Evolutionary conservation across 2,888 invertebrate genomes (phyloP).

Genomic region (Osmoderma eremita): DNA sequence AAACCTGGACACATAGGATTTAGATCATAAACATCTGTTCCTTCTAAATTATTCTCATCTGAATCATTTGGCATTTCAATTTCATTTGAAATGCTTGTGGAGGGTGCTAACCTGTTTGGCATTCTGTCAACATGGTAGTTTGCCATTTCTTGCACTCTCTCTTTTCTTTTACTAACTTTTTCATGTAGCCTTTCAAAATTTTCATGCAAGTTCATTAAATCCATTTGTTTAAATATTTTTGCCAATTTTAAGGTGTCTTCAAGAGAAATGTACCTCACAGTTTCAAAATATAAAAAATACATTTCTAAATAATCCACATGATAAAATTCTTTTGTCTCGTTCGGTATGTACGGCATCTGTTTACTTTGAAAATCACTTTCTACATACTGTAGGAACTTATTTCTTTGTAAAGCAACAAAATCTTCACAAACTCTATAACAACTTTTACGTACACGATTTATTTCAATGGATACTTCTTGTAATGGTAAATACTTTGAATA

Average conservation of each 20-base stretch:
- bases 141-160: not conserved
- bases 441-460: slow-evolving; percentile 64
- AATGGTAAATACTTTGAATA: slow-evolving; percentile 50
- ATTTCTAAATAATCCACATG: slow-evolving; percentile 54
- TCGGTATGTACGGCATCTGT: slow-evolving; percentile 42
- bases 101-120: not conserved
- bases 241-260: slow-evolving; percentile 52
- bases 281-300: slow-evolving; percentile 57
- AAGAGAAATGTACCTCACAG: slow-evolving; percentile 49
- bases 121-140: slow-evolving; percentile 25
- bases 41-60: slow-evolving; percentile 1
- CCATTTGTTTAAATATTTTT: slow-evolving; percentile 53
- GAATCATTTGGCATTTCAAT: slow-evolving; percentile 1
- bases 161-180: not conserved
- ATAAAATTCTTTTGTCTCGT: slow-evolving; percentile 37
- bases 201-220: slow-evolving; percentile 48
- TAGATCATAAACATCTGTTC: slow-evolving; percentile 50
- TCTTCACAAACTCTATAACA: slow-evolving; percentile 64
- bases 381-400: slow-evolving; percentile 45
- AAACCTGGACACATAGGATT: slow-evolving; percentile 57
- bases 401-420: slow-evolving; percentile 55
- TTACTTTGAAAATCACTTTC: slow-evolving; percentile 49
- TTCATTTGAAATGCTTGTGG: not conserved
- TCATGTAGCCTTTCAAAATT: slow-evolving; percentile 40
- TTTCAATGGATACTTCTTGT: slow-evolving; percentile 53